These are phyloP conservation scores for Phylloscopus whistleri DNA, from an alignment of 2,113 vertebrate species.

Conservation along the genomic window DNA sequence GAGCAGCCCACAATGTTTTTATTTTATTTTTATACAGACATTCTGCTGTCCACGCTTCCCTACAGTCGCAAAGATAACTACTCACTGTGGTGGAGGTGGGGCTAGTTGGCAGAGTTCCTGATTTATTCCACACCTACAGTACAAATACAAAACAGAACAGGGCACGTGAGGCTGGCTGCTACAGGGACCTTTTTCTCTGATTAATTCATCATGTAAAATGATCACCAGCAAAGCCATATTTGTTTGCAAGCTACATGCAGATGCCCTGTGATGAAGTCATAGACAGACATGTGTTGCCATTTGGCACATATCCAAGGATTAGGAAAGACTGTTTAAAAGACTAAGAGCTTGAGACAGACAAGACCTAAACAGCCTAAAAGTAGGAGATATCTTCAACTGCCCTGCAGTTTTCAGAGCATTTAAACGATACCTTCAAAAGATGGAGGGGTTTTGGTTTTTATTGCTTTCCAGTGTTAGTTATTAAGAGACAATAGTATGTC, in stretches of 20 bases:
- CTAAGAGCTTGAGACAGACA: neutral
- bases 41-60: conserved; percentile 52
- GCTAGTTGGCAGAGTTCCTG: conserved; percentile 74
- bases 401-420: neutral
- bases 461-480: neutral
- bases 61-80: conserved; percentile 50
- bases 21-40: conserved; percentile 31
- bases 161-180: conserved; percentile 51
- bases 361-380: neutral
- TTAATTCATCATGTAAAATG: conserved; percentile 53
- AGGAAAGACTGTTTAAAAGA: conserved; percentile 17
- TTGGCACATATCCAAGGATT: conserved; percentile 25
- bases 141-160: conserved; percentile 66
- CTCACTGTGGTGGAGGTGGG: conserved; percentile 75
- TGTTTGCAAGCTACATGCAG: conserved; percentile 56
- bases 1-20: conserved; percentile 14
- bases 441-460: neutral
- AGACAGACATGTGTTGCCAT: conserved; percentile 20
- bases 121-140: conserved; percentile 76
- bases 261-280: conserved; percentile 52
- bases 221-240: conserved; percentile 59
- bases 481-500: neutral
- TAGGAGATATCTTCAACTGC: neutral
- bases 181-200: conserved; percentile 40
- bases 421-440: neutral